These are phyloP conservation scores for Arctopsyche grandis DNA, from an alignment of 1,140 invertebrate genomes.

Conservation along the genomic window DNA sequence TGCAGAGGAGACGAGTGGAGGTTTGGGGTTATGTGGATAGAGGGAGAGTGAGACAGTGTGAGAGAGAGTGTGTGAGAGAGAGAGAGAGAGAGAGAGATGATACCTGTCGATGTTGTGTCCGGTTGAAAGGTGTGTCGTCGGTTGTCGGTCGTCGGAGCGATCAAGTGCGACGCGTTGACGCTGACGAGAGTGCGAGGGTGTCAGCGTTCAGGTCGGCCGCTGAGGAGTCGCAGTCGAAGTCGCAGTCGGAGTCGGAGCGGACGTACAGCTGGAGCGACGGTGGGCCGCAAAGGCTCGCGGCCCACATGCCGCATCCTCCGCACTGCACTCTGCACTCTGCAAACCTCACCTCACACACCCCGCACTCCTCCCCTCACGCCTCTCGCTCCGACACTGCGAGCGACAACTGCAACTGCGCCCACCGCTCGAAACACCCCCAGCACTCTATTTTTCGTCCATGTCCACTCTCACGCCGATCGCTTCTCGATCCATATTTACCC, in stretches of 20 bases:
- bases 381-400: too few species aligned
- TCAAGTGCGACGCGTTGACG: neutral
- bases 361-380: neutral
- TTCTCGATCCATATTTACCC: too few species aligned
- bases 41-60: too few species aligned
- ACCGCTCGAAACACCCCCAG: too few species aligned
- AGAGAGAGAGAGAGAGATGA: too few species aligned
- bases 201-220: neutral
- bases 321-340: neutral
- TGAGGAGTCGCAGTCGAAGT: neutral
- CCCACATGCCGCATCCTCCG: conserved; percentile 8
- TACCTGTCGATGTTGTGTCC: neutral
- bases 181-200: neutral
- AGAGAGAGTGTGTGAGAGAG: too few species aligned
- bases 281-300: neutral
- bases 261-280: neutral
- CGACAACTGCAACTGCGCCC: too few species aligned
- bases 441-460: too few species aligned
- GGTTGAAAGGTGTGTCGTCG: neutral
- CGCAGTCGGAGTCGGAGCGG: neutral
- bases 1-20: too few species aligned
- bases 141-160: neutral
- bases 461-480: too few species aligned
- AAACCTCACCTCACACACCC: neutral
- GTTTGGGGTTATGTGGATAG: neutral